These are phyloP conservation scores for Matsumurasca onukii DNA, from an alignment of 1,140 invertebrate species.

Conservation along the genomic window DNA sequence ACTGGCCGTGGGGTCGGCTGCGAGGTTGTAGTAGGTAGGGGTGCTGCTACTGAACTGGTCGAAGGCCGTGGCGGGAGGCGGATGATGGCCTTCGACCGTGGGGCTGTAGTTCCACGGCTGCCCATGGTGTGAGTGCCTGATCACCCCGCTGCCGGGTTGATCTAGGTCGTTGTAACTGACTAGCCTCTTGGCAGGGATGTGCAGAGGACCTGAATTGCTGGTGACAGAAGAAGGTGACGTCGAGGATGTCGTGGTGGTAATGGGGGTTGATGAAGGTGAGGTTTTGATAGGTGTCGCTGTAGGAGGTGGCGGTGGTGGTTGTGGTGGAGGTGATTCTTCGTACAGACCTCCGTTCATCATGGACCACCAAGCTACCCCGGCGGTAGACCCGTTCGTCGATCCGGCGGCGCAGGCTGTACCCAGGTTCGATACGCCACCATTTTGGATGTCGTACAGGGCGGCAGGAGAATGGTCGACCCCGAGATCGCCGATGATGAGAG, in stretches of 20 bases:
- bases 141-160: slow-evolving; percentile 57
- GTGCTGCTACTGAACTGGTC: slow-evolving; percentile 69
- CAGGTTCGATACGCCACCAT: slow-evolving; percentile 64
- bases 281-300: slow-evolving; percentile 42
- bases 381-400: slow-evolving; percentile 62
- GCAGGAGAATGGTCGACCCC: slow-evolving; percentile 63
- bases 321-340: slow-evolving; percentile 68
- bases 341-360: slow-evolving; percentile 79
- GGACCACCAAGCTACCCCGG: slow-evolving; percentile 77
- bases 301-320: slow-evolving; percentile 52
- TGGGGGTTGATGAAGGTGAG: slow-evolving; percentile 54
- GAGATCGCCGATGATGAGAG: slow-evolving; percentile 73
- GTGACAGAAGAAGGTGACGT: slow-evolving; percentile 68
- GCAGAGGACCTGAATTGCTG: slow-evolving; percentile 66
- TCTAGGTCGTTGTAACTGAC: slow-evolving; percentile 56
- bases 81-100: slow-evolving; percentile 58
- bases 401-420: slow-evolving; percentile 66
- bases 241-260: slow-evolving; percentile 58
- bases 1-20: slow-evolving; percentile 55
- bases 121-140: slow-evolving; percentile 66
- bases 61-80: slow-evolving; percentile 61
- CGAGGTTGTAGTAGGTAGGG: slow-evolving; percentile 77
- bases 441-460: slow-evolving; percentile 74
- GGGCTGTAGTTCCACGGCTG: slow-evolving; percentile 69
- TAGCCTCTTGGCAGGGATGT: slow-evolving; percentile 79